Conservation (phyloP, 2,797 vertebrate species). For the Luscinia luscinia region DNA sequence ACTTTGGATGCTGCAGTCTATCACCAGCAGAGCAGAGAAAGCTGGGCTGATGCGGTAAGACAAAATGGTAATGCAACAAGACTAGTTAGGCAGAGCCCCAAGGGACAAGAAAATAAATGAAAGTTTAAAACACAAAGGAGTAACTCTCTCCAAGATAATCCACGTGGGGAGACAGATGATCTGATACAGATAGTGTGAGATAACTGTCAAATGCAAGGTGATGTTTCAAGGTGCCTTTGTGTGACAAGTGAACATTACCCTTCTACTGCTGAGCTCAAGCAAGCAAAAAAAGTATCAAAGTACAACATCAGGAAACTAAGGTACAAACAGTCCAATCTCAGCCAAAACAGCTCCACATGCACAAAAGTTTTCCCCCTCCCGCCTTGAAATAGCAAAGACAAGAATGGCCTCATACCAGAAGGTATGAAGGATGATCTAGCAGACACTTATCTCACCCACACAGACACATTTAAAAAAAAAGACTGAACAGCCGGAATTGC, state of each 20-base stretch:
- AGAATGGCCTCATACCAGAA: conserved; percentile 37
- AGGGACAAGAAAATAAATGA: not conserved
- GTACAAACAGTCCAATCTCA: not conserved
- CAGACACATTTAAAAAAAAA: not conserved
- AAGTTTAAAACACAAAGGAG: not conserved
- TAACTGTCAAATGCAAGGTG: not conserved
- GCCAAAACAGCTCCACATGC: not conserved
- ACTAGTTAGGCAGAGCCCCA: not conserved
- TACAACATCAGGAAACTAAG: conserved; percentile 6
- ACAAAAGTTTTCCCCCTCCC: not conserved
- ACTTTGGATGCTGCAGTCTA: conserved; percentile 5
- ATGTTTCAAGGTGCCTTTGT: conserved; percentile 34
- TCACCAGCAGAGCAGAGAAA: not conserved
- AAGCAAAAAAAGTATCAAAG: not conserved
- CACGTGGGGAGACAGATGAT: not conserved
- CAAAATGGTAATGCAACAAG: not conserved
- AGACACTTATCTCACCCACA: conserved; percentile 56
- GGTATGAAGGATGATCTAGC: conserved; percentile 41
- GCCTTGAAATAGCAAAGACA: conserved; percentile 2
- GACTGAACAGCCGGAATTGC: not conserved
- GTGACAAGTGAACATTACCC: not conserved
- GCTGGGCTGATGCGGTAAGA: not conserved
- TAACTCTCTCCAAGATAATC: not conserved
- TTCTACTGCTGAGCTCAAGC: not conserved
- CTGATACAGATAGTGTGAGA: not conserved